These are phyloP conservation scores for Hypomesus transpacificus DNA, from an alignment of 2,113 vertebrate species.

Conservation along the genomic window DNA sequence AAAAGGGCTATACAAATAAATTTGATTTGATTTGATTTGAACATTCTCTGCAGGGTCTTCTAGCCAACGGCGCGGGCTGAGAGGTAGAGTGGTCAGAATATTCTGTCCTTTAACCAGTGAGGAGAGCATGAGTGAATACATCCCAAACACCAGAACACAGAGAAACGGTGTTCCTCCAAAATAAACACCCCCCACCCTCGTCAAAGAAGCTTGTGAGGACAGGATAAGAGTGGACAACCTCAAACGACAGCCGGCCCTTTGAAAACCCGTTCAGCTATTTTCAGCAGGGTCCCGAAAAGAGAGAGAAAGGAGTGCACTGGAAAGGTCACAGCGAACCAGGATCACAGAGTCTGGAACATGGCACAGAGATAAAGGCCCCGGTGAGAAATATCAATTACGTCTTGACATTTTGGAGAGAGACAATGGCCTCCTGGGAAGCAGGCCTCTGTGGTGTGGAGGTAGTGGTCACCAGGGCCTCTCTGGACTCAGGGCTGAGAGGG, in stretches of 20 bases:
- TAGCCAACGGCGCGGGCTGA: no score
- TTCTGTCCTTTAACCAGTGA: conserved; percentile 26
- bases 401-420: conserved; percentile 73
- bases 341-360: conserved; percentile 68
- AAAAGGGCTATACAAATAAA: no score
- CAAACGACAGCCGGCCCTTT: conserved; percentile 64
- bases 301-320: conserved; percentile 48
- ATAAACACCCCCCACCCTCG: conserved; percentile 46
- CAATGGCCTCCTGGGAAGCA: conserved; percentile 56
- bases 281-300: conserved; percentile 46
- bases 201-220: conserved; percentile 53
- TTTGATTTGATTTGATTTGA: no score
- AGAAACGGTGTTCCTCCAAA: conserved; percentile 61
- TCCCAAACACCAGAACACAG: conserved; percentile 60
- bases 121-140: conserved; percentile 53
- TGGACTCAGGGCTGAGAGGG: conserved; percentile 2
- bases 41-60: no score
- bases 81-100: no score
- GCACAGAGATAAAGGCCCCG: conserved; percentile 61
- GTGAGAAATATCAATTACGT: conserved; percentile 72
- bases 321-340: conserved; percentile 68
- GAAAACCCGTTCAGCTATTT: conserved; percentile 69
- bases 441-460: conserved; percentile 24
- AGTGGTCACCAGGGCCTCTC: conserved; percentile 27
- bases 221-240: conserved; percentile 62